These are phyloP conservation scores for Criorhina ranunculi DNA, from an alignment of 2,888 invertebrate genomes.

Conservation along the genomic window DNA sequence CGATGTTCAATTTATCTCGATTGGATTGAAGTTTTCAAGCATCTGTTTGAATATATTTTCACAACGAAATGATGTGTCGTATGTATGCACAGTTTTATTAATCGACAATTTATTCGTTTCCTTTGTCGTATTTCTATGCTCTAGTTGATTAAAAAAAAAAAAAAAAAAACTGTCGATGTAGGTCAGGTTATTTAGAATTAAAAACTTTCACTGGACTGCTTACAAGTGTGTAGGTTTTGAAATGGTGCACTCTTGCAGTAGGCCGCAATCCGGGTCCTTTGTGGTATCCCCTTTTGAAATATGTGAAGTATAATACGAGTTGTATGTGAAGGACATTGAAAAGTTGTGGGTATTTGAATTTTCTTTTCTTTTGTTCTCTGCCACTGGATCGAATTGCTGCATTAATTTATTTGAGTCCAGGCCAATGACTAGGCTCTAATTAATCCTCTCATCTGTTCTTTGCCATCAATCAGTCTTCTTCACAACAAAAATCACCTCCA, in stretches of 20 bases:
- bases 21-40: conserved; percentile 28
- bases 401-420: too few species aligned
- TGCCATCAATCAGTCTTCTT: too few species aligned
- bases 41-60: conserved; percentile 12
- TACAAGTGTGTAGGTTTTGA: not conserved
- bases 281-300: not conserved
- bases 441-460: too few species aligned
- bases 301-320: not conserved
- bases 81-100: not conserved
- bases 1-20: conserved; percentile 30
- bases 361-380: too few species aligned
- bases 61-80: conserved; percentile 8
- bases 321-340: too few species aligned
- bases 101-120: not conserved
- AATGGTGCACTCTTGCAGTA: not conserved
- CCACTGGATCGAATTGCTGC: too few species aligned
- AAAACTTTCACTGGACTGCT: not conserved
- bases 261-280: not conserved
- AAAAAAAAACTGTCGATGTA: not conserved
- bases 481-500: too few species aligned
- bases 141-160: not conserved
- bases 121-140: conserved; percentile 9
- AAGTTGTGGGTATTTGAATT: too few species aligned
- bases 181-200: conserved; percentile 2
- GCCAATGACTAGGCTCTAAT: too few species aligned